Evolutionary conservation across 2,797 vertebrate species (phyloP), one percentile per base, ranked within the genome.

Genomic region (Chrysocyon brachyurus): DNA sequence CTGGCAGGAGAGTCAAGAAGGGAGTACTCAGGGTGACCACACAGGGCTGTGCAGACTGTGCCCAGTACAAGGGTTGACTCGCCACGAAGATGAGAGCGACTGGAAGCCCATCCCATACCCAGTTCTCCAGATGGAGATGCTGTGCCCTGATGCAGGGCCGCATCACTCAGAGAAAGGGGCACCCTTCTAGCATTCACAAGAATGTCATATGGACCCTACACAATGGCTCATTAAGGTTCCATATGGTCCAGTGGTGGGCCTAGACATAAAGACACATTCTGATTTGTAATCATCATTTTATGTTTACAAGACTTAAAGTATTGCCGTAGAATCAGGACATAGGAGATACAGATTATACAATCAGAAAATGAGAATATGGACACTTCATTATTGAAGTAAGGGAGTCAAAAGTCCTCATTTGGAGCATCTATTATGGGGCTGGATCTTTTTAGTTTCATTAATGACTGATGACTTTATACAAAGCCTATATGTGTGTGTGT

Each of bases 71-170:
- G 36, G 46, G 46, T 63, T 63, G 3, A 17, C 40, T 72, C 9
- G 10, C 77, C n/a, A 21, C 28, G 3, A 26, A 68, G 15, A 16
- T 31, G 49, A 64, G 64, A 63, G 31, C 26, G 46, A 15, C 82
- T 66, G 61, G n/a, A 40, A 26, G 5, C 46, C 14, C 36, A 14
- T 2, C 28, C 63, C 3, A 0, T 8, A 46, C 52, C 57, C 56
- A 19, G 73, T n/a, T 73, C 0, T 7, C 52, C 79, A 49, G 57
- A n/a, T 17, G 12, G 1, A 49, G 57, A n/a, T 17, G 12, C 2
- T 24, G 6, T 83, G n/a, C 28, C 57, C 40, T 9, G 5, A 5
- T 0, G 2, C 0, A 9, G 57, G 66, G 22, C 2, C 11, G 10
- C 14, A 24, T 15, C 36, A 49, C 49, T 31, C 2, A 9, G 61